phyloP scores from a whole-genome alignment of 2,113 vertebrate species.

The Xyliphius kryptos region DNA sequence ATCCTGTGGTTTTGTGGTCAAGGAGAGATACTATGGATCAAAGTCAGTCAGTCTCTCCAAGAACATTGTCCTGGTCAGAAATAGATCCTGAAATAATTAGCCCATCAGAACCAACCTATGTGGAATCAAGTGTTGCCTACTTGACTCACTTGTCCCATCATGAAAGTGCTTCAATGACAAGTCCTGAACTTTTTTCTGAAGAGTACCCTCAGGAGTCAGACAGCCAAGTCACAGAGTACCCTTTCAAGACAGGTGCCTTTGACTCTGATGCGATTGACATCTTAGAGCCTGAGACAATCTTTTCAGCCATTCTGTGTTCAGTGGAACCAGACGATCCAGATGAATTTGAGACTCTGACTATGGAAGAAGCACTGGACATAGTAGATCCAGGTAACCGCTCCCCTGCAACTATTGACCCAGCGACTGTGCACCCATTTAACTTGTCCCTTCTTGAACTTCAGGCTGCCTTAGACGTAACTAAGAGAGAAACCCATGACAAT shows the following conservation, averaged over 20 bases:
- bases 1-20: conserved; percentile 38
- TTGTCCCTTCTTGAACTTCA: conserved; percentile 42
- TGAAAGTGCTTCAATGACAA: conserved; percentile 24
- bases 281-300: conserved; percentile 30
- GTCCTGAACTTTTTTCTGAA: conserved; percentile 49
- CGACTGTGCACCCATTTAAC: conserved; percentile 42
- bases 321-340: conserved; percentile 35
- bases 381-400: conserved; percentile 24
- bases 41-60: not conserved
- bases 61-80: not conserved
- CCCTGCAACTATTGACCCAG: conserved; percentile 41
- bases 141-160: too few species aligned
- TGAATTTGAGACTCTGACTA: conserved; percentile 25
- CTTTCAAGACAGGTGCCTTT: conserved; percentile 41
- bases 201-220: conserved; percentile 47
- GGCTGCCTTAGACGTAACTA: conserved; percentile 39
- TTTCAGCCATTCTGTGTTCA: conserved; percentile 37
- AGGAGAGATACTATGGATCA: conserved; percentile 24
- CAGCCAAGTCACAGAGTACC: conserved; percentile 39
- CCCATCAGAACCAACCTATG: not conserved
- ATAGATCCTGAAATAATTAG: not conserved
- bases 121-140: not conserved
- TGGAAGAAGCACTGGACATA: conserved; percentile 27
- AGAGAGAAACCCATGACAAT: conserved; percentile 32
- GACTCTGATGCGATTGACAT: conserved; percentile 29